Evolutionary conservation across 2,888 invertebrate species (phyloP), one percentile per base, ranked within the genome.

Genomic region (Thecophora atra): DNA sequence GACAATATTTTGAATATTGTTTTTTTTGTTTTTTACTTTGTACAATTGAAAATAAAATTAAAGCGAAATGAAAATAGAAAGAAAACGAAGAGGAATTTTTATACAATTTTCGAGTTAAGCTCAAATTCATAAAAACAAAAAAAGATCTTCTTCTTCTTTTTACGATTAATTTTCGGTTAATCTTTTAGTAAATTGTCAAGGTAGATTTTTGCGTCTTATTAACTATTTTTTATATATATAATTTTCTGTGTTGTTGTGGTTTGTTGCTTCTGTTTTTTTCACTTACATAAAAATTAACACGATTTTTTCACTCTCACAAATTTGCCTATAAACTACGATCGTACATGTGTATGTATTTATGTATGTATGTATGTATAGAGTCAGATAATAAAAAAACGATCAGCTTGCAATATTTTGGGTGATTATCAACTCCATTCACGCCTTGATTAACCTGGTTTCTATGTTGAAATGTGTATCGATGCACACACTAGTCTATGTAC

Each of bases 211-310:
- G n/a, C 19, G 15, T 60, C 26, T 60, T 28, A n/a, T 28, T 60
- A 30, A 30, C 30, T 60, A 30, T 13, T 5, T 28, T 24, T 5
- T 60, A 60, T 37, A 37, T 37, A 30, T 60, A 37, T 60, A 60
- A 60, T n/a, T 42, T 66, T 28, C 2, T 37, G 37, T 37, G 37
- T 37, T 30, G 37, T 37, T 37, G 37, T 37, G 6, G 37, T 37
- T 66, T 66, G 51, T 28, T 51, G 51, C 51, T 54, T 5, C 47
- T 58, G 58, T 42, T 60, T 28, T 72, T 62, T 58, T 72, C 71
- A 13, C 28, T 63, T 37, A 42, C 21, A 72, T 71, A 44, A 56
- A 69, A 69, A 54, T 54, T 54, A 24, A 54, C 54, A 21, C 54
- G 19, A 24, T 54, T 24, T 54, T 37, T 54, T 54, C 54, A 54